Evolutionary conservation across 92 coral and sea anemone genomes (phyloP), one percentile per base, ranked within the genome.

Genomic region (Paramuricea clavata): DNA sequence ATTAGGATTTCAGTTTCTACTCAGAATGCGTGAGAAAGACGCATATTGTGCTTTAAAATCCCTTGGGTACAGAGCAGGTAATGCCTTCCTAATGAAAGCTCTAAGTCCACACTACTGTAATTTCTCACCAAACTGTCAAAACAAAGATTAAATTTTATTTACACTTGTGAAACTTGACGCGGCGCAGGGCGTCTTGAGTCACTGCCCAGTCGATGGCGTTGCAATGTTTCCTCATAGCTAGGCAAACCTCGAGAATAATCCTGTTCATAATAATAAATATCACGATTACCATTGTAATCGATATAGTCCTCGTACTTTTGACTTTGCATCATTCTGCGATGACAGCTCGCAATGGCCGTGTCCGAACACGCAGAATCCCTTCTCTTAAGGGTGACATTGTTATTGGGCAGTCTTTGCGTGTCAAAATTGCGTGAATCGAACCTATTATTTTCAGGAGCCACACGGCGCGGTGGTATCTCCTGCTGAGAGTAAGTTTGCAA

Each of bases 131-230:
- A 54, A 65, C 72, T 65, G 72, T 65, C 72, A 65, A 12, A 65
- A 31, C 19, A 27, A 56, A 27, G 72, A 65, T 65, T 65, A 11
- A 54, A 54, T 54, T 19, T 17, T 54, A 41, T 44, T 72, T 72
- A 72, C 50, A 72, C 78, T 25, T 72, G 78, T 42, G 78, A 72
- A 35, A 72, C 78, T 6, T 72, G 78, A 36, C 78, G 78, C 78
- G 78, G 17, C 57, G 57, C 52, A 22, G 57, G 31, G 21, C 44
- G 76, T 44, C 78, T 72, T 11, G 72, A 6, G 21, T 72, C 78
- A 13, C 28, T 72, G 22, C 52, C 50, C 30, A 72, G 32, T 12
- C 78, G 22, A 12, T 44, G 52, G 3, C 78, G 49, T 35, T 44
- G 78, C 78, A 72, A 72, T 39, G 52, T 72, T 41, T 72, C 78